These are phyloP conservation scores for Australoheros scitulus DNA, from an alignment of 2,113 vertebrate species.

Conservation along the genomic window DNA sequence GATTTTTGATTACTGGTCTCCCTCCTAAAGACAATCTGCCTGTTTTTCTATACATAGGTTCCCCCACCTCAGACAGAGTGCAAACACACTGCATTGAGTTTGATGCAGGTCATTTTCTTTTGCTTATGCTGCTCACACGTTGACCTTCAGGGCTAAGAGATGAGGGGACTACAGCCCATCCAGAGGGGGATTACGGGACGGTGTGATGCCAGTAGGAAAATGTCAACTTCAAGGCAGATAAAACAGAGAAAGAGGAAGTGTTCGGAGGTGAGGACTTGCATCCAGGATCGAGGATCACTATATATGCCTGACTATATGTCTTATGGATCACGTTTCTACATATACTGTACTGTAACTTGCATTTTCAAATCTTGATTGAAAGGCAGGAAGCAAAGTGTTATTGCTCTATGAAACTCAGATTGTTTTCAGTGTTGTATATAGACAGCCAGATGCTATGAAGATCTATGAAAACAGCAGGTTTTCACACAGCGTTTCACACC, in stretches of 20 bases:
- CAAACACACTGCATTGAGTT: conserved; percentile 14
- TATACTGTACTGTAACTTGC: background rate
- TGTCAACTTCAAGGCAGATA: conserved; percentile 49
- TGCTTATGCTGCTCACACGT: conserved; percentile 61
- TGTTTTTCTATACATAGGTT: background rate
- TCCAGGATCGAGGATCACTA: background rate
- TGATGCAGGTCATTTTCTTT: conserved; percentile 49
- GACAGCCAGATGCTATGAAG: conserved; percentile 12
- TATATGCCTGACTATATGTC: background rate
- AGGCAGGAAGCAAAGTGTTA: background rate
- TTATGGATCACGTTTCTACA: background rate
- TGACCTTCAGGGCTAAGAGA: conserved; percentile 64
- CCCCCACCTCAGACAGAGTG: conserved; percentile 16
- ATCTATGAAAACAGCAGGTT: conserved; percentile 43
- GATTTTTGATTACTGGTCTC: background rate
- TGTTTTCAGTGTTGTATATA: background rate
- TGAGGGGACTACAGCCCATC: conserved; percentile 60
- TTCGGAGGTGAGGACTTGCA: background rate
- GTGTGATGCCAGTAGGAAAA: conserved; percentile 62
- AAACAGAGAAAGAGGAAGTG: conserved; percentile 10
- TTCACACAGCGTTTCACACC: conserved; percentile 59
- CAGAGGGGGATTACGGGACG: conserved; percentile 62
- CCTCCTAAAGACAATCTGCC: background rate
- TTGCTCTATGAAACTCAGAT: background rate
- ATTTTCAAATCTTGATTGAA: background rate